Evolutionary conservation across 1,140 invertebrate genomes (phyloP), one percentile per base, ranked within the genome.

Genomic region (Muscidifurax raptorellus): DNA sequence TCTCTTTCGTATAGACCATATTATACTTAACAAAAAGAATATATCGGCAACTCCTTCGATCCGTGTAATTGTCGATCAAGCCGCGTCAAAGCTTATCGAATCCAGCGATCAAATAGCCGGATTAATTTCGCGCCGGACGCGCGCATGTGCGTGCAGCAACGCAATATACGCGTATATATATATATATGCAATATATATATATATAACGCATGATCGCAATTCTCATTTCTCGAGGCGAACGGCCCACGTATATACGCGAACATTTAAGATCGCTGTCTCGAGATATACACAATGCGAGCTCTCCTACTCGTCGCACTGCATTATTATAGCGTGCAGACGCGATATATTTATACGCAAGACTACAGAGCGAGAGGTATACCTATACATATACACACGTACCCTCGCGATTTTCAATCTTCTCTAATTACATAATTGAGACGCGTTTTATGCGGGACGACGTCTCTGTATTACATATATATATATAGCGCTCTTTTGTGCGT

Each of bases 21-120:
- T 10, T 10, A 18, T 18, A 47, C 10, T 2, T 27, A 9, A 2
- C 25, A 59, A 59, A 22, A 59, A 59, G 22, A 59, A 59, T 59
- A 59, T 59, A 25, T 52, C 12, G 44, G 76, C 76, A 64, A 36
- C 47, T 59, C 7, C 76, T 52, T 64, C 76, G 52, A 40, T 80
- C 30, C 44, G 69, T 22, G 80, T 81, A 82, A 82, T 74, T 74
- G 80, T 82, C 80, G 69, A 82, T 82, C 67, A 59, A 67, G 13
- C 18, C 40, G 47, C 71, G 44, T 72, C 80, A 74, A 72, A 82
- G 44, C 69, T 82, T 82, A 74, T 82, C 80, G 80, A 28, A 74
- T 74, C 28, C 32, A 13, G 9, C 80, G 80, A 82, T 82, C 67
- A 15, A 40, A 47, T 22, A 5, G n/a, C 47, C 69, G 22, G 22